Conservation (phyloP, 2,888 invertebrate genomes). For the Fragum whitleyi region DNA sequence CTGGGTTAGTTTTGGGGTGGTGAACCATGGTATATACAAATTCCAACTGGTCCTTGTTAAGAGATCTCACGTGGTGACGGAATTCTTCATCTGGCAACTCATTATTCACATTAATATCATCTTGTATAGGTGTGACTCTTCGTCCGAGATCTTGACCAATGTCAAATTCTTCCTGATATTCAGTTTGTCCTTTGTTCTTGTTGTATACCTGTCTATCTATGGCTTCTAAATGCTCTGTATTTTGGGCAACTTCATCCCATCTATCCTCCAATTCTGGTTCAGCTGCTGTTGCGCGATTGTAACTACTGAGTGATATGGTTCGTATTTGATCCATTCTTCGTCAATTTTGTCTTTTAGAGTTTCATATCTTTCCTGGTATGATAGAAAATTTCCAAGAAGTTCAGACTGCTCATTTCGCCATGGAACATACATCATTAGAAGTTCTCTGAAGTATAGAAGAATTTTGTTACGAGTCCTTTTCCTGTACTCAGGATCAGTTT, state of each 20-base stretch:
- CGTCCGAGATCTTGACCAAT: neutral
- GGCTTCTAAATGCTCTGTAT: conserved; percentile 5
- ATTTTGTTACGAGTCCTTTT: neutral
- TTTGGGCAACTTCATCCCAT: conserved; percentile 18
- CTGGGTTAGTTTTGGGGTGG: conserved; percentile 43
- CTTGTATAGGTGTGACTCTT: neutral
- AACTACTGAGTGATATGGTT: neutral
- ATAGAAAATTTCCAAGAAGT: conserved; percentile 4
- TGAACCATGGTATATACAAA: conserved; percentile 60
- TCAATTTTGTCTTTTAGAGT: neutral
- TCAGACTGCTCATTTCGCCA: conserved; percentile 26
- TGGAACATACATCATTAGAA: conserved; percentile 2
- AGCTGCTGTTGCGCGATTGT: neutral
- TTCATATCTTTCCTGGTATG: conserved; percentile 19
- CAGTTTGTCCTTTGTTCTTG: neutral
- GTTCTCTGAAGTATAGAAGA: conserved; percentile 1
- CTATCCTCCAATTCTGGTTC: neutral
- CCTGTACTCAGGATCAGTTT: neutral
- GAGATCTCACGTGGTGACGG: conserved; percentile 46
- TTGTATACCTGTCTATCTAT: neutral
- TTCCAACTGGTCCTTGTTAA: conserved; percentile 56
- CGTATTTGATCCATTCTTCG: neutral
- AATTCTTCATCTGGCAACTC: conserved; percentile 59
- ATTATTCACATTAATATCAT: conserved; percentile 23
- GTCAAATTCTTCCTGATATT: neutral